A percentile compares a stretch with the other conserved stretches of the same genome.
Conservation (phyloP, 2,888 invertebrate species). For the Gari tellinella region DNA sequence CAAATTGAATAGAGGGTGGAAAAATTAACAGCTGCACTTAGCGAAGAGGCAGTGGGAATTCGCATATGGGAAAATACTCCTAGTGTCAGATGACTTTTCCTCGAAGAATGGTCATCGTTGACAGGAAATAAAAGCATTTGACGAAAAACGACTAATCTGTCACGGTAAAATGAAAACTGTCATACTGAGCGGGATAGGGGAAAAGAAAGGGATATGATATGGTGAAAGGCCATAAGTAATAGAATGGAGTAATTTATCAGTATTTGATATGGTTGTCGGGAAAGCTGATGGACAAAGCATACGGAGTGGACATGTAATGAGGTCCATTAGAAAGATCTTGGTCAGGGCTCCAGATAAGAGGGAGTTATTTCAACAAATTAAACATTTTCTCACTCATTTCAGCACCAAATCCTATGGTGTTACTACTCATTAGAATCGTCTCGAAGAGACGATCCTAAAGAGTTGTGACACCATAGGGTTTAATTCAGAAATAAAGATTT, state of each 20-base stretch:
- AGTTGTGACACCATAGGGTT: too few relatives aligned
- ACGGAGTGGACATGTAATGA: too few relatives aligned
- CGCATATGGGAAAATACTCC: constrained; percentile 48
- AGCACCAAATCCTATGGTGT: too few relatives aligned
- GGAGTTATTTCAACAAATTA: too few relatives aligned
- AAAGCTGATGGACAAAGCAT: neutral
- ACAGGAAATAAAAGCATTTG: constrained; percentile 29
- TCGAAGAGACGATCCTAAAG: too few relatives aligned
- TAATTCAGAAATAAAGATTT: too few relatives aligned
- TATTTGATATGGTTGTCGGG: neutral
- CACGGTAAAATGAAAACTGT: constrained; percentile 5
- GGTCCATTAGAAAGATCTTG: too few relatives aligned
- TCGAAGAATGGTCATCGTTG: constrained; percentile 27
- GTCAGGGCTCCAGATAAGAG: too few relatives aligned
- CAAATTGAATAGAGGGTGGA: constrained; percentile 14
- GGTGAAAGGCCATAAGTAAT: constrained; percentile 43
- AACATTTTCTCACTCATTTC: too few relatives aligned
- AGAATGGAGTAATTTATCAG: constrained; percentile 20
- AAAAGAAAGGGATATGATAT: constrained; percentile 8
- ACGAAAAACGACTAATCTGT: constrained; percentile 23
- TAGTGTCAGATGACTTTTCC: constrained; percentile 22
- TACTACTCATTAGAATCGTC: too few relatives aligned
- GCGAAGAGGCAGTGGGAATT: constrained; percentile 33
- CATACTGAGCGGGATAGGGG: constrained; percentile 21
- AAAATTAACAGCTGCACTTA: constrained; percentile 24